phyloP scores from a whole-genome alignment of 1,140 invertebrate species.

The Pseudomyrmex cubaensis region DNA sequence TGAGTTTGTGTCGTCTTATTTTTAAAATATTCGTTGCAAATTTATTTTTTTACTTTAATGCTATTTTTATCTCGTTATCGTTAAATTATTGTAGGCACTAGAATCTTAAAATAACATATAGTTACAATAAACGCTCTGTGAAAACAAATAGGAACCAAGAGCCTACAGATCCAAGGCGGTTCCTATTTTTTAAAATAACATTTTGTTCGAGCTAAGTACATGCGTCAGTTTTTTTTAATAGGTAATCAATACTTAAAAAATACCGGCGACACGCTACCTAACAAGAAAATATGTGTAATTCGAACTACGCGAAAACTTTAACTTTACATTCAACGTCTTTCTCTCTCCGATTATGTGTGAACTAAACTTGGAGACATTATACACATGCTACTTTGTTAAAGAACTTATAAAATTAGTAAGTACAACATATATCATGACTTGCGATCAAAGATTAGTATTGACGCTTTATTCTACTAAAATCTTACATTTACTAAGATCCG shows the following conservation, averaged over 20 bases:
- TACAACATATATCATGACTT: neutral
- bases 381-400: neutral
- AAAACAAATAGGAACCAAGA: too few species aligned
- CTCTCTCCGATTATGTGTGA: conserved; percentile 9
- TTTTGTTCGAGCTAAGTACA: conserved; percentile 27
- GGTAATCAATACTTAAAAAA: conserved; percentile 42
- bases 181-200: conserved; percentile 23
- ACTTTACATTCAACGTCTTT: conserved; percentile 37
- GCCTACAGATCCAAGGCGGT: too few species aligned
- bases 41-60: conserved; percentile 1
- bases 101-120: conserved; percentile 35
- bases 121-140: too few species aligned
- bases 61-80: neutral
- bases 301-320: conserved; percentile 13
- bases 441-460: conserved; percentile 6
- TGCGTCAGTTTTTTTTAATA: neutral
- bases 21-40: conserved; percentile 23
- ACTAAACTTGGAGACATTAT: neutral
- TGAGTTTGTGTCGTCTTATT: neutral
- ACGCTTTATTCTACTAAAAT: neutral
- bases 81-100: conserved; percentile 41
- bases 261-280: conserved; percentile 23
- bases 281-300: conserved; percentile 17
- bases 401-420: conserved; percentile 29
- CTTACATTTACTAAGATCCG: too few species aligned